These are phyloP conservation scores for Pheosia tremula DNA, from an alignment of 2,888 invertebrate species.

Conservation along the genomic window DNA sequence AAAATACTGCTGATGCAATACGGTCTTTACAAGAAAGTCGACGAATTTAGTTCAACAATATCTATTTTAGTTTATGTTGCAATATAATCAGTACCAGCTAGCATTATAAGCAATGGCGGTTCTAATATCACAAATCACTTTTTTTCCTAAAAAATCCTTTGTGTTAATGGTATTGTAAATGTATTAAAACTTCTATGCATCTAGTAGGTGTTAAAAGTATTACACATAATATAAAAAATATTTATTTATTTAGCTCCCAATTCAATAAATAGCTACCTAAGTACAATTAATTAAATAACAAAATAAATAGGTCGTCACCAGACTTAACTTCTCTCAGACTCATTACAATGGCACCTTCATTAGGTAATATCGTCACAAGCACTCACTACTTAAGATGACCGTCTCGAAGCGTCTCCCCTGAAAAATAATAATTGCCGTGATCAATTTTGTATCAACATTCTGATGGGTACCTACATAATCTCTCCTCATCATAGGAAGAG, in stretches of 20 bases:
- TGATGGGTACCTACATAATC: too few relatives aligned
- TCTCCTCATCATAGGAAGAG: too few relatives aligned
- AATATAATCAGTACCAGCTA: too few relatives aligned
- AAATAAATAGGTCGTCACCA: constrained; percentile 43
- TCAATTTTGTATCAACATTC: neutral
- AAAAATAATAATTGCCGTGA: constrained; percentile 33
- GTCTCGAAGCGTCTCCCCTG: constrained; percentile 40
- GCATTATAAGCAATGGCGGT: too few relatives aligned
- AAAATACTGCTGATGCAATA: too few relatives aligned
- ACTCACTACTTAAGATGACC: constrained; percentile 13
- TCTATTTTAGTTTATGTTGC: too few relatives aligned
- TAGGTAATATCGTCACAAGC: constrained; percentile 16
- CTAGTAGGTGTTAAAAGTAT: neutral
- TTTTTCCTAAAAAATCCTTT: too few relatives aligned
- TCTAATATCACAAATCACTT: too few relatives aligned
- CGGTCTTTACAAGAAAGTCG: too few relatives aligned
- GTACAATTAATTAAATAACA: constrained; percentile 41
- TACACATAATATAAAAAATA: constrained; percentile 13
- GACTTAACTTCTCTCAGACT: constrained; percentile 51
- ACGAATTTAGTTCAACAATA: too few relatives aligned
- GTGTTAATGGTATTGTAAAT: too few relatives aligned
- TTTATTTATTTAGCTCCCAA: constrained; percentile 32
- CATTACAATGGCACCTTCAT: constrained; percentile 61
- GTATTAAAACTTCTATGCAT: too few relatives aligned
- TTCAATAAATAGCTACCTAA: constrained; percentile 38